A percentile compares a stretch with the other conserved stretches of the same genome.
Conservation (phyloP, 2,888 invertebrate species). For the Drosophila kanekoi region DNA sequence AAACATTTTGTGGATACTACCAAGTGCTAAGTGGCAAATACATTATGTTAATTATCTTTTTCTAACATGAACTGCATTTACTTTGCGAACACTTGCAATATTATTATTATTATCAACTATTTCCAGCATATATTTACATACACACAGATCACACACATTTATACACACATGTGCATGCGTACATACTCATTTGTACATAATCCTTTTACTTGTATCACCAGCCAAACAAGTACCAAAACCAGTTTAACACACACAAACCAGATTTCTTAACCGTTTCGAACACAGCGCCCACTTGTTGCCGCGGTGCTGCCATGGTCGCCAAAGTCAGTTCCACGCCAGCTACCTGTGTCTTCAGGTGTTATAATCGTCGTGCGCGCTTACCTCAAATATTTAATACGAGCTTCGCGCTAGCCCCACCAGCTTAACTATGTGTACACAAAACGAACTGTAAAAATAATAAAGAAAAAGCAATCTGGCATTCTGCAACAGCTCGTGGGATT, state of each 20-base stretch:
- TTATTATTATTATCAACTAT: slow-evolving; percentile 16
- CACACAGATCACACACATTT: slow-evolving; percentile 7
- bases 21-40: neutral
- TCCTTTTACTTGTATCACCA: slow-evolving; percentile 61
- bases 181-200: slow-evolving; percentile 39
- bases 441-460: slow-evolving; percentile 29
- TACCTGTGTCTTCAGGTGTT: slow-evolving; percentile 69
- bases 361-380: slow-evolving; percentile 57
- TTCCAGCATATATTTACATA: slow-evolving; percentile 20
- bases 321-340: slow-evolving; percentile 75
- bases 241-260: slow-evolving; percentile 57
- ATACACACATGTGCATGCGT: slow-evolving; percentile 4
- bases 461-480: slow-evolving; percentile 20
- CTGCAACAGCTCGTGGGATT: slow-evolving; percentile 28
- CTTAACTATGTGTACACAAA: slow-evolving; percentile 29
- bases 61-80: neutral
- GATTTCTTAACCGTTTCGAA: slow-evolving; percentile 61
- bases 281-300: slow-evolving; percentile 75
- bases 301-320: slow-evolving; percentile 60
- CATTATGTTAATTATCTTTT: neutral
- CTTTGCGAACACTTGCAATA: neutral
- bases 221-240: slow-evolving; percentile 52
- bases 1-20: neutral
- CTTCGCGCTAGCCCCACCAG: slow-evolving; percentile 43
- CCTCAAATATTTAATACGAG: slow-evolving; percentile 42